Evolutionary conservation across 2,113 vertebrate genomes (phyloP).

Genomic region (Gopherus flavomarginatus): DNA sequence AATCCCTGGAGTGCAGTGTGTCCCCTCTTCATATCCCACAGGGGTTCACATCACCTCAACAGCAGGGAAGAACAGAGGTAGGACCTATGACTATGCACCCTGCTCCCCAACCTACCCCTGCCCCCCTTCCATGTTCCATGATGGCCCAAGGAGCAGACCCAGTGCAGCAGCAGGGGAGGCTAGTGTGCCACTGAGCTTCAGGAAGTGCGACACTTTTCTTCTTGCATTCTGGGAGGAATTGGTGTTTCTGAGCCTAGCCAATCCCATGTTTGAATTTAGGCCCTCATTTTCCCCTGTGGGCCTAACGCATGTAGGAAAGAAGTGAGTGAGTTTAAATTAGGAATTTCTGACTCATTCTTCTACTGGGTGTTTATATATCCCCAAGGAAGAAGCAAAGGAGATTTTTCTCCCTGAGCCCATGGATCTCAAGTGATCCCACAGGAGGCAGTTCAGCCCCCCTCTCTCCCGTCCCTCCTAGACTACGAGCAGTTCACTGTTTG

Average conservation of each 20-base stretch:
- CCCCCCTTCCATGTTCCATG: background rate
- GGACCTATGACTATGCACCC: background rate
- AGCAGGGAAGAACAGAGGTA: background rate
- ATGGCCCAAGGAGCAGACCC: background rate
- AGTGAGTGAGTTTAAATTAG: background rate
- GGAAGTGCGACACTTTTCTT: background rate
- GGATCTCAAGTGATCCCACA: slow-evolving; percentile 3
- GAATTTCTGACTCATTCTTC: background rate
- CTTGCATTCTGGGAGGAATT: background rate
- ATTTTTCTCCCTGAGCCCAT: fast-evolving
- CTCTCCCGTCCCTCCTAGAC: background rate
- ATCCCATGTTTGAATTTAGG: background rate
- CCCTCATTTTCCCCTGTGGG: background rate
- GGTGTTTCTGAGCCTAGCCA: background rate
- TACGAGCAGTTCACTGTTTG: fast-evolving
- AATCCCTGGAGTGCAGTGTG: background rate
- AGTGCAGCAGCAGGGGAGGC: background rate
- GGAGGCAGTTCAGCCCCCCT: background rate
- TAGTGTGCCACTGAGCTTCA: background rate
- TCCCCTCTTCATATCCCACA: background rate
- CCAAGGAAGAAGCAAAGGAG: background rate
- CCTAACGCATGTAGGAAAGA: background rate
- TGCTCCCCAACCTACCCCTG: background rate
- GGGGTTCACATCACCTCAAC: background rate
- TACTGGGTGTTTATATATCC: background rate